Evolutionary conservation across 2,888 invertebrate species (phyloP).

Genomic region (Phragmatobia fuliginosa): DNA sequence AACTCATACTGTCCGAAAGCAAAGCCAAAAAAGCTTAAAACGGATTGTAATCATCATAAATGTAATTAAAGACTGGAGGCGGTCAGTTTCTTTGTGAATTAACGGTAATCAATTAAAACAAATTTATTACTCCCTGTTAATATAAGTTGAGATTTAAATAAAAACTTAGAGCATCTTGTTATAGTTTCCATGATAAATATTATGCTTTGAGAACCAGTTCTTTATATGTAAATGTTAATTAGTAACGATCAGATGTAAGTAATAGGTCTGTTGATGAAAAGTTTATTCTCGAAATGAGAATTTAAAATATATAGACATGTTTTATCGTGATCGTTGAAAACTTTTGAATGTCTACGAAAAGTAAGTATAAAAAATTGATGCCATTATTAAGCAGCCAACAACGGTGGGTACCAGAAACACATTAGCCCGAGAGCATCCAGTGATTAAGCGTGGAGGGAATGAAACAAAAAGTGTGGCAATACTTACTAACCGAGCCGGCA

Average conservation of each 20-base stretch:
- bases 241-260: slow-evolving; percentile 48
- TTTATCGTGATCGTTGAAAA: background rate
- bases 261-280: slow-evolving; percentile 40
- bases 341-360: slow-evolving; percentile 27
- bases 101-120: slow-evolving; percentile 78
- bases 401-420: slow-evolving; percentile 72
- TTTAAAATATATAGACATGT: slow-evolving; percentile 7
- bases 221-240: slow-evolving; percentile 55
- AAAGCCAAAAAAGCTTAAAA: slow-evolving; percentile 58
- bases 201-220: slow-evolving; percentile 65
- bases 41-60: slow-evolving; percentile 71
- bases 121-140: slow-evolving; percentile 72
- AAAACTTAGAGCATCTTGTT: slow-evolving; percentile 68
- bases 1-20: slow-evolving; percentile 42
- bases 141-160: slow-evolving; percentile 63
- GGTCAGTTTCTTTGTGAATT: slow-evolving; percentile 74
- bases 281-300: slow-evolving; percentile 22
- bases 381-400: slow-evolving; percentile 55
- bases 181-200: slow-evolving; percentile 74
- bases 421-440: slow-evolving; percentile 78
- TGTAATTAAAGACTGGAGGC: slow-evolving; percentile 75
- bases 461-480: slow-evolving; percentile 78
- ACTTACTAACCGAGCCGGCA: slow-evolving; percentile 78
- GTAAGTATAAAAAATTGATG: slow-evolving; percentile 47
- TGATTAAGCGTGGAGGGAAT: slow-evolving; percentile 79